Evolutionary conservation across 2,888 invertebrate genomes (phyloP), one percentile per base, ranked within the genome.

Genomic region (Trachelus tabidus): DNA sequence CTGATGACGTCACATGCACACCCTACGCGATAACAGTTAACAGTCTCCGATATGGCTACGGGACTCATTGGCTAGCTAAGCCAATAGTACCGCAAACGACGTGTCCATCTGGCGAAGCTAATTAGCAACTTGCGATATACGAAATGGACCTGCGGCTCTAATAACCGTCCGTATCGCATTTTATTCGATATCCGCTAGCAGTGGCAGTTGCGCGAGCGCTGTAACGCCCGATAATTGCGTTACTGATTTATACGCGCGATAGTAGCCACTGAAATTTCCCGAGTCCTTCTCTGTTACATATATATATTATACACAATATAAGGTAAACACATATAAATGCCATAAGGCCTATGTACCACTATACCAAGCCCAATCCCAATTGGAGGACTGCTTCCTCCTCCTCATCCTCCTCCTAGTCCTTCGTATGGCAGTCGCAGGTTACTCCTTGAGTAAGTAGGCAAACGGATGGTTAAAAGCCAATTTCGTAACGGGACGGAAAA

Each of bases 51-150:
- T 71, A 71, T 71, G 31, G 33, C 81, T 78, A 81, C 77, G 80
- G 81, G 83, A 85, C 85, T 88, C 88, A 87, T 86, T 87, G 87
- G 85, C 83, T 79, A 84, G 84, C 85, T 83, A 83, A 83, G 83
- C 83, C 86, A 85, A 87, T 88, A 88, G 81, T 79, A 81, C 85
- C 85, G 81, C 85, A 84, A 88, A 89, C 84, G 81, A 83, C 83
- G 79, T 86, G 86, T 89, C 88, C 88, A 87, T 87, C 86, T 89
- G 89, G 86, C 84, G 79, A 79, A 56, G 83, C 85, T 87, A 88
- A 89, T 89, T 88, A 89, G 86, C 85, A 84, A 84, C 84, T 85
- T 83, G 83, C 84, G 81, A 80, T 81, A 85, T 79, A 83, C 81
- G 79, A 80, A 83, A 83, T 69, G 79, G 79, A 75, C 68, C 75